phyloP scores from a whole-genome alignment of 30 jellyfish, hydroid and myxozoan genomes.

The Hydractinia symbiolongicarpus region DNA sequence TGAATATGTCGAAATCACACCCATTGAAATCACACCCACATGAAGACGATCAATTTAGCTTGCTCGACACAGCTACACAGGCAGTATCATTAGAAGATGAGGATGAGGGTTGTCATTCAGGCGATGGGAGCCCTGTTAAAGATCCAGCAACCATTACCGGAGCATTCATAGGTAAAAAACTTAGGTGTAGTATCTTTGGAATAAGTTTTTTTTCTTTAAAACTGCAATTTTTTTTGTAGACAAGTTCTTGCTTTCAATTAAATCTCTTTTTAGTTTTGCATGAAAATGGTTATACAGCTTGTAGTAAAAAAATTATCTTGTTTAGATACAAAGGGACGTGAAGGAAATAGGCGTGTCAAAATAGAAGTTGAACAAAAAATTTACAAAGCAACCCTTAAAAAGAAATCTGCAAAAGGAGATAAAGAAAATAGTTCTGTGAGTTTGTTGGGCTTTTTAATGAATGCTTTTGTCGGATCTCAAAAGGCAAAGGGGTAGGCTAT shows the following conservation, averaged over 20 bases:
- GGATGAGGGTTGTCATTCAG: constrained; percentile 8
- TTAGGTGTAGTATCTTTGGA: neutral
- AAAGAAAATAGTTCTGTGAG: constrained; percentile 55
- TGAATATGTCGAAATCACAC: too few species aligned
- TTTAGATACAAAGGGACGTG: constrained; percentile 58
- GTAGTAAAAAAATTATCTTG: neutral
- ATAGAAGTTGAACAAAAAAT: constrained; percentile 85
- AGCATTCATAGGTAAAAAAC: constrained; percentile 12
- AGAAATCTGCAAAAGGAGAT: constrained; percentile 61
- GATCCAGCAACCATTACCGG: constrained; percentile 8
- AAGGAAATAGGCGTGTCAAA: constrained; percentile 60
- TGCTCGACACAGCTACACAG: neutral
- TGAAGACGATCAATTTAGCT: constrained; percentile 18
- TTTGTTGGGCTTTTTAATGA: neutral
- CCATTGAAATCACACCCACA: neutral
- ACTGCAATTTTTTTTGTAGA: too few species aligned
- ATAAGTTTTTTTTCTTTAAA: too few species aligned
- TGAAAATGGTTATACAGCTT: neutral
- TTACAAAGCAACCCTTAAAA: constrained; percentile 28
- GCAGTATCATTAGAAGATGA: constrained; percentile 11
- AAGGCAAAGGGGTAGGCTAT: too few species aligned
- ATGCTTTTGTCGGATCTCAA: too few species aligned
- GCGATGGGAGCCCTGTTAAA: neutral
- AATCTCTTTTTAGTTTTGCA: neutral
- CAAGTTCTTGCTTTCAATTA: too few species aligned